Evolutionary conservation across 2,888 invertebrate species (phyloP).

Genomic region (Pterostichus madidus): DNA sequence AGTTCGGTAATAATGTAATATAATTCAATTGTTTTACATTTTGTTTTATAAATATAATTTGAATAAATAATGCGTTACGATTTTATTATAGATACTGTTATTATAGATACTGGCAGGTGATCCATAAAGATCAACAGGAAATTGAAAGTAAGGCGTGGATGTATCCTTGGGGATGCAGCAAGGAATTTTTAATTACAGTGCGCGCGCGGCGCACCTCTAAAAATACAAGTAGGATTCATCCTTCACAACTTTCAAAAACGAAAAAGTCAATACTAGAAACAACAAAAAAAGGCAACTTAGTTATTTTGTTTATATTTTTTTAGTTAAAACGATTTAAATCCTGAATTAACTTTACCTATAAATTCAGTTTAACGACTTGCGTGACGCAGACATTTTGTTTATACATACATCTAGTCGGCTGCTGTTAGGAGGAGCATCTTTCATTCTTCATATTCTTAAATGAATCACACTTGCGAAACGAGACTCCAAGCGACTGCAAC

Average conservation of each 20-base stretch:
- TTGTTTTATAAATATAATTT: no score
- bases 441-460: constrained; percentile 60
- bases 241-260: not conserved
- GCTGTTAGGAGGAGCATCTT: constrained; percentile 37
- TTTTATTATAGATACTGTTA: no score
- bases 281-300: constrained; percentile 31
- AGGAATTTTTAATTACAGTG: no score
- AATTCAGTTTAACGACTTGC: constrained; percentile 57
- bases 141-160: not conserved
- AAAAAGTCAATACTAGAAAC: constrained; percentile 16
- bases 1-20: no score
- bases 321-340: constrained; percentile 50
- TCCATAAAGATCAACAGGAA: not conserved
- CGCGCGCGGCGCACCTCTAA: not conserved
- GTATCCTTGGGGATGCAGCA: not conserved
- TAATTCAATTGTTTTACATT: no score
- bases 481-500: constrained; percentile 11
- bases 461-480: constrained; percentile 47
- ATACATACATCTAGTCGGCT: constrained; percentile 47
- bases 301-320: constrained; percentile 53
- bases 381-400: constrained; percentile 59
- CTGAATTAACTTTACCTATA: constrained; percentile 54
- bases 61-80: no score
- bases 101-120: no score
- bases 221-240: constrained; percentile 15